Evolutionary conservation across 2,113 vertebrate genomes (phyloP).

Genomic region (Mobula hypostoma): DNA sequence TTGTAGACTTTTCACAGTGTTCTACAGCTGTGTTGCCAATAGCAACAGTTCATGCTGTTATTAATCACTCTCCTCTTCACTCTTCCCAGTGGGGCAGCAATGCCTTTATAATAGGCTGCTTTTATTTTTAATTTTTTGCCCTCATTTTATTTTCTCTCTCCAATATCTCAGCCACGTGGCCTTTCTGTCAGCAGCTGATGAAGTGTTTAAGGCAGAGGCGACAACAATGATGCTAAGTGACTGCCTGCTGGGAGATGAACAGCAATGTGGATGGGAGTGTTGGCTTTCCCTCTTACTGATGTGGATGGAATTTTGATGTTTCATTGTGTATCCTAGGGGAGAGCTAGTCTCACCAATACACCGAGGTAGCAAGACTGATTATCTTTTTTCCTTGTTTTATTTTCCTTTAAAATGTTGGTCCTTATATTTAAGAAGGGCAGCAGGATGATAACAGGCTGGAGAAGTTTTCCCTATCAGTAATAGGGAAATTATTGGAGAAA

Average conservation of each 20-base stretch:
- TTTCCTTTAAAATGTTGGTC: neutral
- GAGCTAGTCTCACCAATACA: neutral
- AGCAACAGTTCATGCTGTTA: constrained; percentile 32
- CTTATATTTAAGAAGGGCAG: too few species aligned
- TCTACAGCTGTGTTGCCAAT: constrained; percentile 34
- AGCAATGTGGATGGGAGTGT: neutral
- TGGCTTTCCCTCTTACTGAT: neutral
- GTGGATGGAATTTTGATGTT: neutral
- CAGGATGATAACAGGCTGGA: too few species aligned
- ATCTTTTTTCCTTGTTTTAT: constrained; percentile 2
- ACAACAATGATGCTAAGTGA: neutral
- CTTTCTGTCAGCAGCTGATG: neutral
- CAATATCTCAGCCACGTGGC: neutral
- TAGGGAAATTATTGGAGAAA: too few species aligned
- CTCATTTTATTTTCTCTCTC: constrained; percentile 1
- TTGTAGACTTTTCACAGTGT: neutral
- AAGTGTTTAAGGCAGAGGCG: neutral
- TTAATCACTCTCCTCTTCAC: constrained; percentile 27
- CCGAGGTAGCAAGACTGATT: neutral
- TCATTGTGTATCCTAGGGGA: neutral
- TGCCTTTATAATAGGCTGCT: constrained; percentile 11
- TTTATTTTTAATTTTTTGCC: constrained; percentile 18
- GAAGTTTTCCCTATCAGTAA: too few species aligned
- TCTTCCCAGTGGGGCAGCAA: constrained; percentile 26
- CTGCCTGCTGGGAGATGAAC: neutral